Conservation (phyloP, 2,113 vertebrate species). For the Petrocephalus microphthalmus region DNA sequence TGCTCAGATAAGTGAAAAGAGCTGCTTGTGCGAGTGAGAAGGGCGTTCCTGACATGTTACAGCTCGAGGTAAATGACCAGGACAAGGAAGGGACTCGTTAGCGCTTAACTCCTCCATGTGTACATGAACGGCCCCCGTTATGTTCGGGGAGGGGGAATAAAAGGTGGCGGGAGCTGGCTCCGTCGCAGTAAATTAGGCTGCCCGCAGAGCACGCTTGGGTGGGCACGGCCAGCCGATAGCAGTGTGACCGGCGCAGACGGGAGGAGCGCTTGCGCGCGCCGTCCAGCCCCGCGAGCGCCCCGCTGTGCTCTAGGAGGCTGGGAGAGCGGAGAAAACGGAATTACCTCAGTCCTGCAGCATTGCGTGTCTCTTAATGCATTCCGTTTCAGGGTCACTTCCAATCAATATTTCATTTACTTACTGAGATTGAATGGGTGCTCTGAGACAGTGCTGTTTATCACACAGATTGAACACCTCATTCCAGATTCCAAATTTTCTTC, state of each 20-base stretch:
- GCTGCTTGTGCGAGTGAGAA: background rate
- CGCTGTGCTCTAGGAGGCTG: conserved; percentile 75
- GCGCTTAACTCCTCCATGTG: background rate
- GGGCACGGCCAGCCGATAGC: conserved; percentile 58
- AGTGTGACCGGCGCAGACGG: conserved; percentile 51
- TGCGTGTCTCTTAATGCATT: conserved; percentile 85
- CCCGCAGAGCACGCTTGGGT: conserved; percentile 63
- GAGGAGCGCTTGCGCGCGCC: conserved; percentile 55
- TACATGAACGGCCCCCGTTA: background rate
- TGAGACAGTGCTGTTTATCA: conserved; percentile 83
- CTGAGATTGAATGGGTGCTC: conserved; percentile 84
- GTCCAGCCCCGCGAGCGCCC: conserved; percentile 67
- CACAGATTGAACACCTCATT: conserved; percentile 79
- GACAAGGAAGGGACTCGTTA: background rate
- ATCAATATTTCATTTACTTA: conserved; percentile 92
- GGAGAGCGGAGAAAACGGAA: conserved; percentile 76
- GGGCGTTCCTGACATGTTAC: background rate
- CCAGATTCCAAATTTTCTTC: conserved; percentile 70
- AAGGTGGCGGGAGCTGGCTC: background rate
- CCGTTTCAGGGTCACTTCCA: conserved; percentile 89
- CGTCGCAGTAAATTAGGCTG: conserved; percentile 53
- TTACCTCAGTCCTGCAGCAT: conserved; percentile 77
- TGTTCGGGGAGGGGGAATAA: background rate
- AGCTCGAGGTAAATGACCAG: background rate
- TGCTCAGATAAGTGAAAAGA: background rate